Conservation (phyloP, 2,888 invertebrate genomes). For the Deroplatys truncata region DNA sequence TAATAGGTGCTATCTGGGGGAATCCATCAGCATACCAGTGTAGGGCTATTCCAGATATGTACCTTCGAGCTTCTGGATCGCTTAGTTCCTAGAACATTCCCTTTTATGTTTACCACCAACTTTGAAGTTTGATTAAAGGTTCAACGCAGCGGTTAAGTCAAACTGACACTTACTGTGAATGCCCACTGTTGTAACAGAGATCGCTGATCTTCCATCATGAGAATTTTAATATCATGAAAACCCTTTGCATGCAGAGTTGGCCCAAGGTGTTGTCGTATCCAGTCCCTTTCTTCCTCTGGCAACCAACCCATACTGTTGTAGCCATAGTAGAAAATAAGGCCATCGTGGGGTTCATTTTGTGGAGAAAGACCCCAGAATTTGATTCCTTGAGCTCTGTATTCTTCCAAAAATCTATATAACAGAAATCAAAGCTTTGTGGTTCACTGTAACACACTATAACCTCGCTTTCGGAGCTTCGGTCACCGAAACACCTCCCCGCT, state of each 20-base stretch:
- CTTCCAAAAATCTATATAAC: slow-evolving; percentile 28
- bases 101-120: no score
- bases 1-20: slow-evolving; percentile 47
- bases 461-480: no score
- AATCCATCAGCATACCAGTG: slow-evolving; percentile 76
- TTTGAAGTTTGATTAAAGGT: no score
- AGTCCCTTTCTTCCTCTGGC: slow-evolving; percentile 55
- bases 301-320: slow-evolving; percentile 54
- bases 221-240: slow-evolving; percentile 59
- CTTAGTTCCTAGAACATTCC: slow-evolving; percentile 37
- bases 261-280: slow-evolving; percentile 70
- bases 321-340: slow-evolving; percentile 35
- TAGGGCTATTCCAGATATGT: slow-evolving; percentile 69
- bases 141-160: not conserved
- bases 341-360: slow-evolving; percentile 51
- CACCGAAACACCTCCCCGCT: no score
- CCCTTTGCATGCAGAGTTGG: slow-evolving; percentile 59
- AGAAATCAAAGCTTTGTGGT: not conserved
- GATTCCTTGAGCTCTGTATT: slow-evolving; percentile 15
- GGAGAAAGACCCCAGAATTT: slow-evolving; percentile 50
- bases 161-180: not conserved
- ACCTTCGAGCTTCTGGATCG: slow-evolving; percentile 49
- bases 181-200: slow-evolving; percentile 46
- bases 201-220: slow-evolving; percentile 74
- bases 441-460: no score